Conservation (phyloP, 1,140 invertebrate species). For the Bombus vancouverensis region DNA sequence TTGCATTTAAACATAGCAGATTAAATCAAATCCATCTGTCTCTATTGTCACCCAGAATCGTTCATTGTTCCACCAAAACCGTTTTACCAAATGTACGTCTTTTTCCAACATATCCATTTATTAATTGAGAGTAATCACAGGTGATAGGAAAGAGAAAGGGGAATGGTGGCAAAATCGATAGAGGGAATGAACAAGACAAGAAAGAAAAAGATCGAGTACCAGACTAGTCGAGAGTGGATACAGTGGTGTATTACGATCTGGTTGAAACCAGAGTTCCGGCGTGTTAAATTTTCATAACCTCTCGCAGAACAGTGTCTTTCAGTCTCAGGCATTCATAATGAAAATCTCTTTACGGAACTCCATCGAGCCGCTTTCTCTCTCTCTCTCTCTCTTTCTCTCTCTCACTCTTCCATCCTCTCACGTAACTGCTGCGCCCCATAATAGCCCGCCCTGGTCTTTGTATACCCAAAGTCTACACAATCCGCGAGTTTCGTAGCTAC, state of each 20-base stretch:
- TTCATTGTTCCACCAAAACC: constrained; percentile 37
- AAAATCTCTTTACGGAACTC: constrained; percentile 67
- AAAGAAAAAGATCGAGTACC: constrained; percentile 19
- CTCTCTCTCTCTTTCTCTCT: not conserved
- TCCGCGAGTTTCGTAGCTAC: constrained; percentile 19
- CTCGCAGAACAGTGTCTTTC: constrained; percentile 65
- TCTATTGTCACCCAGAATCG: constrained; percentile 5
- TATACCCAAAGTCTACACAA: constrained; percentile 50
- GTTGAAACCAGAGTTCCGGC: constrained; percentile 51
- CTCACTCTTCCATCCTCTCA: not conserved
- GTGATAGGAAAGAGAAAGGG: not conserved
- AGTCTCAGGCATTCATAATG: constrained; percentile 65
- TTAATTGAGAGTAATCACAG: constrained; percentile 38
- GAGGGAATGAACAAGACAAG: not conserved
- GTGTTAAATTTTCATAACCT: constrained; percentile 74
- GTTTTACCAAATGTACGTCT: not conserved
- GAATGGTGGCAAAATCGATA: not conserved
- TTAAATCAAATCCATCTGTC: not conserved
- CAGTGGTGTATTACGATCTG: constrained; percentile 45
- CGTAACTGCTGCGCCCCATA: constrained; percentile 43
- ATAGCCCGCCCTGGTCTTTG: constrained; percentile 46
- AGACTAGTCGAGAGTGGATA: constrained; percentile 18
- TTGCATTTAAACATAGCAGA: not conserved
- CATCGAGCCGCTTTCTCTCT: constrained; percentile 21
- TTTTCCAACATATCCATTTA: not conserved